Conservation (phyloP, 2,888 invertebrate species). For the Lycocerus yunnanus region DNA sequence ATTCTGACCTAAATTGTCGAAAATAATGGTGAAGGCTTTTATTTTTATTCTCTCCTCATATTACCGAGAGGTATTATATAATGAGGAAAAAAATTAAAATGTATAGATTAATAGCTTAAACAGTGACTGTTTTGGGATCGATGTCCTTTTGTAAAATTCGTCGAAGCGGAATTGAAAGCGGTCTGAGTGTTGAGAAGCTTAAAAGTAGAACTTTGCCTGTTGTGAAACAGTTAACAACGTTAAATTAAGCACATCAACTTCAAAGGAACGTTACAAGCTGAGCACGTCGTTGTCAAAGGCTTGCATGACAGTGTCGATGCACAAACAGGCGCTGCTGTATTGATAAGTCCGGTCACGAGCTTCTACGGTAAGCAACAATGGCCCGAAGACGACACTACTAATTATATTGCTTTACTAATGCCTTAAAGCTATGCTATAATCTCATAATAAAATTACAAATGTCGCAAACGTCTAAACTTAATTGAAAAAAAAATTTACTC, state of each 20-base stretch:
- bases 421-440: slow-evolving; percentile 41
- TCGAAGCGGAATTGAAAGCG: slow-evolving; percentile 13
- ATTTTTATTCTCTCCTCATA: background rate
- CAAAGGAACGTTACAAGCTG: slow-evolving; percentile 45
- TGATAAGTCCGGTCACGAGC: slow-evolving; percentile 50
- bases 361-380: slow-evolving; percentile 54
- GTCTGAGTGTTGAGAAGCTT: slow-evolving; percentile 7
- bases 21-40: background rate
- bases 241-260: slow-evolving; percentile 53
- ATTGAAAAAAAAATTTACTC: background rate
- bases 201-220: slow-evolving; percentile 24
- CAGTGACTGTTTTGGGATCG: slow-evolving; percentile 6
- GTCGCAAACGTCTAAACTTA: background rate
- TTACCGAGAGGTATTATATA: background rate
- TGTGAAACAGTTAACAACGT: slow-evolving; percentile 47
- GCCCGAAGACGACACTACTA: slow-evolving; percentile 54
- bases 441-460: background rate
- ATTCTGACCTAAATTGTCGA: slow-evolving; percentile 7
- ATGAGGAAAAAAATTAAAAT: background rate
- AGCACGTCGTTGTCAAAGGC: slow-evolving; percentile 47
- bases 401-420: slow-evolving; percentile 51
- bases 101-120: background rate
- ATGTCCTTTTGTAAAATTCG: slow-evolving; percentile 15
- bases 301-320: slow-evolving; percentile 30
- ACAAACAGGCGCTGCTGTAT: slow-evolving; percentile 31